Evolutionary conservation across 1,140 invertebrate genomes (phyloP).

Genomic region (Melitaea cinxia): DNA sequence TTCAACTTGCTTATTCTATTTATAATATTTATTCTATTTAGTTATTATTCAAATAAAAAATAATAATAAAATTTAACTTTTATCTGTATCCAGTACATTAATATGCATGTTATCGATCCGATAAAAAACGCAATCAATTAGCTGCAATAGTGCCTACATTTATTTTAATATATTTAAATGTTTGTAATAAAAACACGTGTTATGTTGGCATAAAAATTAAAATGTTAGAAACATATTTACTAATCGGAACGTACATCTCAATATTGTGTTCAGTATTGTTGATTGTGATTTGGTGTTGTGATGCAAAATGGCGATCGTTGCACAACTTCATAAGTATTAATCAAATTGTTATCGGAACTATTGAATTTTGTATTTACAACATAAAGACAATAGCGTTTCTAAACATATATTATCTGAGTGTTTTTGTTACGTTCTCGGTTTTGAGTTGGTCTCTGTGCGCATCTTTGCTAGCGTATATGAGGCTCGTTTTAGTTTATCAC

Average conservation of each 20-base stretch:
- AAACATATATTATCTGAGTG: not conserved
- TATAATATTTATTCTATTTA: too few species aligned
- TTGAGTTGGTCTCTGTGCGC: constrained; percentile 43
- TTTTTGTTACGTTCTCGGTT: constrained; percentile 22
- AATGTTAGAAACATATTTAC: not conserved
- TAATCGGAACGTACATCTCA: constrained; percentile 12
- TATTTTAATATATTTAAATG: too few species aligned
- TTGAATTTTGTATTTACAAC: constrained; percentile 6
- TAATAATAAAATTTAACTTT: too few species aligned
- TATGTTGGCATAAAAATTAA: too few species aligned
- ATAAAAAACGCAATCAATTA: too few species aligned
- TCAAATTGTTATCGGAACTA: constrained; percentile 41
- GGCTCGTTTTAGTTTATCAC: constrained; percentile 34
- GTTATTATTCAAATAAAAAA: too few species aligned
- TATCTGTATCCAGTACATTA: too few species aligned
- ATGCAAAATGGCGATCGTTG: constrained; percentile 38
- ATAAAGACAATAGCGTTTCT: not conserved
- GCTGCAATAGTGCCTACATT: too few species aligned
- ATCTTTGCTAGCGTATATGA: constrained; percentile 36
- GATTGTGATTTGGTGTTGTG: constrained; percentile 35
- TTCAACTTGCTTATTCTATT: too few species aligned
- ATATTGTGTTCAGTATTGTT: constrained; percentile 33
- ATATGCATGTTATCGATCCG: too few species aligned
- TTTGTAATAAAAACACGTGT: too few species aligned
- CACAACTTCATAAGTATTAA: constrained; percentile 42